Evolutionary conservation across 2,888 invertebrate species (phyloP), one percentile per base, ranked within the genome.

Genomic region (Tholera decimalis): DNA sequence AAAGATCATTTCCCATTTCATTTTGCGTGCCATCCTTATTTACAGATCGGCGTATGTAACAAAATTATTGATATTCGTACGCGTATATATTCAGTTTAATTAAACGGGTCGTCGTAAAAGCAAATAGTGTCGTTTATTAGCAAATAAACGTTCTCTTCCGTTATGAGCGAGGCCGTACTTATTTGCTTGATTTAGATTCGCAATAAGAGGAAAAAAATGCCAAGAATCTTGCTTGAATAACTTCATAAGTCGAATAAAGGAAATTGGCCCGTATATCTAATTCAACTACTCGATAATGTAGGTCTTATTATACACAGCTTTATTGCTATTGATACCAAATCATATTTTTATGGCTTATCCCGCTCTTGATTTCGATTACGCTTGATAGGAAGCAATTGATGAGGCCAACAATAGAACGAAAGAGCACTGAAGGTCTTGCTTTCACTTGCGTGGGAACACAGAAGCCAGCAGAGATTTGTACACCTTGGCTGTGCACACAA

Each of bases 61-160:
- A 68, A 76, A 80, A 79, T 82, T 84, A 85, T 83, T 80, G 75
- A 79, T 84, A 77, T 83, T 85, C 72, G 77, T 73, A 49, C 50
- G 70, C 70, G 63, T 72, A 73, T 77, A 75, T 71, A 71, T 72
- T 72, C 71, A 67, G 73, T 79, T 81, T 79, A 86, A 84, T 84
- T 82, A 84, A 84, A 85, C 71, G 51, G 62, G 41, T 15, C 74
- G 49, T 79, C 77, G 76, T 75, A 80, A 85, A 82, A 71, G 69
- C 68, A 83, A 84, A 85, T 83, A 78, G 79, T 74, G 66, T 67
- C 78, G 51, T 68, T 57, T 72, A 68, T 63, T 73, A 67, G 68
- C 71, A 74, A 78, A 74, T 80, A 82, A 78, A 79, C 56, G 51
- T 59, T 11, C 50, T 65, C 51, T 62, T 70, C 37, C 51, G 53